Evolutionary conservation across 2,797 vertebrate species (phyloP).

Genomic region (Tauraco hartlaubi): DNA sequence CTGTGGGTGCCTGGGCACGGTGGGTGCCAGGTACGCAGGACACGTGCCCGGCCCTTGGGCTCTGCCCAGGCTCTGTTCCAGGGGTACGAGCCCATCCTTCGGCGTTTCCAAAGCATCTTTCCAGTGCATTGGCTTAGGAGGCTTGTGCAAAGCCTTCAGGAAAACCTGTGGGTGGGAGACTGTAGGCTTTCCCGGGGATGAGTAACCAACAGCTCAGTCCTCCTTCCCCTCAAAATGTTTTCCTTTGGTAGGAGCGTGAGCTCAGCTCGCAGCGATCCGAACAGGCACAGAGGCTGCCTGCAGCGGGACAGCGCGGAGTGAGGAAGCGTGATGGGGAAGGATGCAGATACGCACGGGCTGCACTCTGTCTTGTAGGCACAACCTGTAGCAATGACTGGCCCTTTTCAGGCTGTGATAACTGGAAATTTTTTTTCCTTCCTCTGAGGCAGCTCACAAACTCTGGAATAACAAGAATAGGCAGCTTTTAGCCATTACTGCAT

Average conservation of each 20-base stretch:
- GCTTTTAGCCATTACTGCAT: background rate
- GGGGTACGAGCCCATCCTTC: background rate
- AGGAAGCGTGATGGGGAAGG: conserved; percentile 1
- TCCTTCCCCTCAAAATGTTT: background rate
- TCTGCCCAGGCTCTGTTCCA: fast-evolving
- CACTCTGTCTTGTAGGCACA: background rate
- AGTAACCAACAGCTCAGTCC: background rate
- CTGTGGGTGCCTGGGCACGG: background rate
- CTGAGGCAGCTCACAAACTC: background rate
- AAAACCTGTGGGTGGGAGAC: background rate
- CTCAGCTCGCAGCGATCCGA: background rate
- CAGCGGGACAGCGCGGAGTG: background rate
- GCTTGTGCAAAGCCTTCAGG: background rate
- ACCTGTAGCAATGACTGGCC: background rate
- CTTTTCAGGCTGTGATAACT: background rate
- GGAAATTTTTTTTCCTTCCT: background rate
- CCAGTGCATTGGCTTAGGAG: background rate
- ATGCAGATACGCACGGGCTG: background rate
- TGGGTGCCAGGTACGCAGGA: fast-evolving
- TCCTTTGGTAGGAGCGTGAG: background rate
- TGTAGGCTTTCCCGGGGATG: background rate
- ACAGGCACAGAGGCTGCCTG: background rate
- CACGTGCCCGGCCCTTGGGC: fast-evolving
- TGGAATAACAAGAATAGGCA: background rate
- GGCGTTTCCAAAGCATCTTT: background rate